Percentiles rank a stretch among this genome's conserved stretches.
These are phyloP conservation scores for Sinotaia quadrata DNA, from an alignment of 2,888 invertebrate genomes.

Conservation along the genomic window DNA sequence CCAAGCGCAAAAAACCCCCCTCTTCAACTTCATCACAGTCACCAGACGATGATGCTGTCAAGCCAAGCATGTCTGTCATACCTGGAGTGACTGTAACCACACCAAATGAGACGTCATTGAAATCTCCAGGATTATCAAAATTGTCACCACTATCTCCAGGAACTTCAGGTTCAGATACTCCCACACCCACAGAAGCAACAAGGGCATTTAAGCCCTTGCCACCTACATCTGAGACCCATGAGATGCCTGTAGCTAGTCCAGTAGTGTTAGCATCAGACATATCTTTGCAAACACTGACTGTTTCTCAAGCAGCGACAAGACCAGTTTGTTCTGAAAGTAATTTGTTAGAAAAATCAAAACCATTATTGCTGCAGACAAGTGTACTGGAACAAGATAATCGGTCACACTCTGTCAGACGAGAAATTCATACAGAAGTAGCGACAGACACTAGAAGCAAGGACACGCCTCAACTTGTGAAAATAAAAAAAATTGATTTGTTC, in stretches of 20 bases:
- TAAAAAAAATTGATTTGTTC: slow-evolving; percentile 54
- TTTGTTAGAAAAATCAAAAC: not conserved
- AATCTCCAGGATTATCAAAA: too few species aligned
- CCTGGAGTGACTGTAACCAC: not conserved
- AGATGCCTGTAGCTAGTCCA: not conserved
- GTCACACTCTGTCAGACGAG: slow-evolving; percentile 5
- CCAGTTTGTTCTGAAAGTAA: not conserved
- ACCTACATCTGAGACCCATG: not conserved
- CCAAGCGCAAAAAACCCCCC: slow-evolving; percentile 14
- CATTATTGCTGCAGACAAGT: slow-evolving; percentile 6
- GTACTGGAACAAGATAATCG: not conserved
- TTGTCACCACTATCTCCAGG: too few species aligned
- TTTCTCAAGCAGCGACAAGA: not conserved
- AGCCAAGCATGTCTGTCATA: too few species aligned
- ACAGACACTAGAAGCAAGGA: slow-evolving; percentile 43
- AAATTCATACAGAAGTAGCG: slow-evolving; percentile 44
- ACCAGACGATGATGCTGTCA: not conserved
- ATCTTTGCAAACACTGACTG: not conserved
- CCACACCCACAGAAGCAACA: not conserved
- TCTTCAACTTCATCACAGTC: not conserved
- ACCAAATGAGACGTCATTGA: not conserved
- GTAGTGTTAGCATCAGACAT: not conserved
- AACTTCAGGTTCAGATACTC: not conserved
- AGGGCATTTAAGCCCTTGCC: not conserved
- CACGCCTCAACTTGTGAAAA: slow-evolving; percentile 56